Evolutionary conservation across 2,888 invertebrate species (phyloP).

Genomic region (Pedicia rivosa): DNA sequence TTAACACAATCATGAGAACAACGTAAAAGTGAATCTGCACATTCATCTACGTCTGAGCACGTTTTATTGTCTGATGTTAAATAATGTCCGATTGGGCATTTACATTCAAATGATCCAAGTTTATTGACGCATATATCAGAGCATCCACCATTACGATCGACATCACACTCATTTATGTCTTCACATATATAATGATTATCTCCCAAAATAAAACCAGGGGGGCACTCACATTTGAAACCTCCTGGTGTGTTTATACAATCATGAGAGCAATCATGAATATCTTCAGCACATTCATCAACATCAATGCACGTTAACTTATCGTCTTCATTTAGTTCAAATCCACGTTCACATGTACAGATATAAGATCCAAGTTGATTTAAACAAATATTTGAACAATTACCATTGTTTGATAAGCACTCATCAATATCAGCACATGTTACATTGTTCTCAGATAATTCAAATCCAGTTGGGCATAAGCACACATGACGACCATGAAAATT

Average conservation of each 20-base stretch:
- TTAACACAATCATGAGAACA: slow-evolving; percentile 35
- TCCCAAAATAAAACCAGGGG: slow-evolving; percentile 31
- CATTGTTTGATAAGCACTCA: slow-evolving; percentile 35
- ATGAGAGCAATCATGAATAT: slow-evolving; percentile 32
- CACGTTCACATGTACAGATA: slow-evolving; percentile 35
- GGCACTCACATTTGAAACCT: slow-evolving; percentile 38
- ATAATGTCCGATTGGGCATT: slow-evolving; percentile 29
- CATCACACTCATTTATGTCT: slow-evolving; percentile 24
- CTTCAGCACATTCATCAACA: slow-evolving; percentile 31
- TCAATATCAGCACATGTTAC: slow-evolving; percentile 34
- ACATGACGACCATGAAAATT: slow-evolving; percentile 34
- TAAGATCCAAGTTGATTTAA: slow-evolving; percentile 40
- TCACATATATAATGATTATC: slow-evolving; percentile 19
- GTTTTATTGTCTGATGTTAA: slow-evolving; percentile 24
- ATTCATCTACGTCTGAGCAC: slow-evolving; percentile 31
- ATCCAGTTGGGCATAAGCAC: slow-evolving; percentile 35
- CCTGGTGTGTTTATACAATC: slow-evolving; percentile 37
- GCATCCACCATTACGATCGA: slow-evolving; percentile 21
- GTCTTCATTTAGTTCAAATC: slow-evolving; percentile 23
- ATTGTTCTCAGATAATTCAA: slow-evolving; percentile 22
- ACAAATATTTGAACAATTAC: slow-evolving; percentile 39
- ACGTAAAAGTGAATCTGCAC: slow-evolving; percentile 23
- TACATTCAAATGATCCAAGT: slow-evolving; percentile 35
- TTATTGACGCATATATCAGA: slow-evolving; percentile 28
- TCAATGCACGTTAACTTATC: slow-evolving; percentile 30